These are phyloP conservation scores for Ptiloglossa arizonensis DNA, from an alignment of 1,140 invertebrate genomes.

Conservation along the genomic window DNA sequence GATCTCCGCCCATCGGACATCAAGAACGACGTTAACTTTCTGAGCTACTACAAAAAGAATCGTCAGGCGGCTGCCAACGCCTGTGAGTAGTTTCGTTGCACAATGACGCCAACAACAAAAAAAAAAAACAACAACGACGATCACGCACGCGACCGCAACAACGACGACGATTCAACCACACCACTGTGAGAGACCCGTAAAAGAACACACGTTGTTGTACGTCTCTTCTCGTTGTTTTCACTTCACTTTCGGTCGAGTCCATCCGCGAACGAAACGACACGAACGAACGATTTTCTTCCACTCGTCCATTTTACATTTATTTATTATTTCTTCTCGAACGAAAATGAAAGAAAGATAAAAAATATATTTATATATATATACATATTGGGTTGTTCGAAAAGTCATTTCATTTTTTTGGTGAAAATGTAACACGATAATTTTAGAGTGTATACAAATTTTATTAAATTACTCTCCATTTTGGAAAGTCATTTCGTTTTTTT, in stretches of 20 bases:
- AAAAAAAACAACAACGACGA: conserved; percentile 1
- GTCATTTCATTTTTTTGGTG: too few relatives aligned
- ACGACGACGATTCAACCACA: not conserved
- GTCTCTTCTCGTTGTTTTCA: too few relatives aligned
- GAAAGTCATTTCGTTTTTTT: too few relatives aligned
- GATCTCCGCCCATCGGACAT: conserved; percentile 81
- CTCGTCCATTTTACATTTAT: not conserved
- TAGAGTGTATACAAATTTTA: too few relatives aligned
- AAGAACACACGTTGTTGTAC: not conserved
- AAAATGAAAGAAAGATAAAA: too few relatives aligned
- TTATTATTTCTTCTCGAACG: conserved; percentile 7
- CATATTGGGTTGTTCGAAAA: too few relatives aligned
- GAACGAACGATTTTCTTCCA: conserved; percentile 13
- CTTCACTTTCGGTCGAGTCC: not conserved
- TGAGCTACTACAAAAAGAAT: conserved; percentile 90
- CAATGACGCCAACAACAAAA: not conserved
- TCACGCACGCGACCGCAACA: not conserved
- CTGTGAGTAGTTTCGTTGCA: conserved; percentile 72
- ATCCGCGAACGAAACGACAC: conserved; percentile 4
- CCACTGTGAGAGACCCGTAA: not conserved
- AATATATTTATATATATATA: too few relatives aligned
- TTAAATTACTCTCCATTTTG: too few relatives aligned
- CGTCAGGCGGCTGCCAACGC: conserved; percentile 84
- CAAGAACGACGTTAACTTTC: conserved; percentile 88
- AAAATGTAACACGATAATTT: too few relatives aligned